Evolutionary conservation across 2,113 vertebrate species (phyloP).

Genomic region (Calidris pygmaea): DNA sequence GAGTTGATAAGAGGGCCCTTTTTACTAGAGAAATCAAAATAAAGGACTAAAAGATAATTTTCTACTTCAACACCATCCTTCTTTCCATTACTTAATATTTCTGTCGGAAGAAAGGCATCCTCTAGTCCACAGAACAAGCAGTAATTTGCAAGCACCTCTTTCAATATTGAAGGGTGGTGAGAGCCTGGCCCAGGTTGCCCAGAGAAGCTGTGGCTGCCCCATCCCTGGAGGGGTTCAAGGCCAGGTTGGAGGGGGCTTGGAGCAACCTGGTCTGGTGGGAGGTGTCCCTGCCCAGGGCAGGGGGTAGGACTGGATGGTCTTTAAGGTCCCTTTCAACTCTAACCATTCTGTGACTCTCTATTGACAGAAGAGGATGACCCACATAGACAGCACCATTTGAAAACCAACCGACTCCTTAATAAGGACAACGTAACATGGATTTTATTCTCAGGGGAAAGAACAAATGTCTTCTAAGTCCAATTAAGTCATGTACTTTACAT

Average conservation of each 20-base stretch:
- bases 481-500: neutral
- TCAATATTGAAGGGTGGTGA: neutral
- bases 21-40: neutral
- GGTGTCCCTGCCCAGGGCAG: neutral
- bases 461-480: neutral
- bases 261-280: neutral
- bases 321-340: neutral
- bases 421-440: neutral
- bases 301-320: neutral
- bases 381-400: neutral
- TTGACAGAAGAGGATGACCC: neutral
- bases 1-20: neutral
- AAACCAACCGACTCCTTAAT: neutral
- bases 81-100: neutral
- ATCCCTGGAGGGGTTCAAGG: neutral
- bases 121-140: neutral
- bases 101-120: neutral
- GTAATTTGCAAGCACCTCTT: neutral
- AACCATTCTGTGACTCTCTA: neutral
- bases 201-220: too few relatives aligned
- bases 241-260: neutral
- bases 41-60: neutral
- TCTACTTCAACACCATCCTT: neutral
- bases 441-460: neutral
- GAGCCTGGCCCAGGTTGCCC: neutral